Conservation (phyloP, 2,113 vertebrate species). For the Erpornis zantholeuca region DNA sequence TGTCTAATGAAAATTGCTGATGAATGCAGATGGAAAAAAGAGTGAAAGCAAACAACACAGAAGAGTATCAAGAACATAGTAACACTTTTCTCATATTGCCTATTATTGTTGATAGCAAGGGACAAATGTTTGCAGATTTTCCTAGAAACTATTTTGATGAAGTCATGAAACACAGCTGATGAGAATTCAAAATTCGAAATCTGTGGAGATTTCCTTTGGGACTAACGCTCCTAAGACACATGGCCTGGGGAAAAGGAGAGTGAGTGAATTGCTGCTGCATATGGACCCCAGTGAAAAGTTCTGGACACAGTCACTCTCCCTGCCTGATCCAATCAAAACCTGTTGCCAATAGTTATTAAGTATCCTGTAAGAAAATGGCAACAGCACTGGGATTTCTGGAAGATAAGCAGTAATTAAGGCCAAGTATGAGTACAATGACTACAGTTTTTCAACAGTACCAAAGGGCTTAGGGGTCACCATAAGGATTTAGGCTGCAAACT, state of each 20-base stretch:
- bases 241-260: neutral
- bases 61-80: neutral
- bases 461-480: neutral
- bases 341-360: neutral
- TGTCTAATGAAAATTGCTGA: neutral
- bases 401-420: neutral
- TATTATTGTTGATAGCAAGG: neutral
- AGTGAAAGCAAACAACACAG: neutral
- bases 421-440: neutral
- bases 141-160: neutral
- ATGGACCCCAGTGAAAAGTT: neutral
- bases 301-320: neutral
- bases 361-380: neutral
- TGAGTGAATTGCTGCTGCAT: neutral
- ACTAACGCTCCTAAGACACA: neutral
- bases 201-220: neutral
- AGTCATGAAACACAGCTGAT: neutral
- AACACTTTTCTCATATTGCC: neutral
- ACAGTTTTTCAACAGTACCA: neutral
- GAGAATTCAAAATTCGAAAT: neutral
- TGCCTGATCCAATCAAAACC: neutral
- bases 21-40: neutral
- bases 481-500: neutral
- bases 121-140: neutral
- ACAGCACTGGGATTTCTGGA: neutral